Conservation (phyloP, 2,113 vertebrate species). For the Phasianus colchicus region DNA sequence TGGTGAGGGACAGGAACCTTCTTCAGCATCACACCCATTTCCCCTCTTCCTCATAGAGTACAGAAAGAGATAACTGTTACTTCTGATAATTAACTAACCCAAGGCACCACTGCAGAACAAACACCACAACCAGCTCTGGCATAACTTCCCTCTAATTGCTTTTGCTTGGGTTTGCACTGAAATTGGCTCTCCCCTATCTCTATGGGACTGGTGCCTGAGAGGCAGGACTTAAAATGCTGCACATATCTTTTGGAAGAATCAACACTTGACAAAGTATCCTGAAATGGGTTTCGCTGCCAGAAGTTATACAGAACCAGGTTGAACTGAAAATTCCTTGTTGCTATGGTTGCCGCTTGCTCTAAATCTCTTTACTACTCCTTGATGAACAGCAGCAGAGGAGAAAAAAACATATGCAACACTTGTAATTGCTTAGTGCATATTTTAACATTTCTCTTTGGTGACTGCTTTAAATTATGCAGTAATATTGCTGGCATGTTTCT, state of each 20-base stretch:
- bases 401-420: conserved; percentile 39
- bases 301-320: not conserved
- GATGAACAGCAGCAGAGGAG: conserved; percentile 11
- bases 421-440: conserved; percentile 50
- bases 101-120: not conserved
- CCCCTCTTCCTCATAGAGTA: not conserved
- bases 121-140: not conserved
- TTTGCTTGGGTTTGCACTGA: not conserved
- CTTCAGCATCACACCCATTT: not conserved
- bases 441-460: conserved; percentile 33
- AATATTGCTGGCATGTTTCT: conserved; percentile 22
- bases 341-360: conserved; percentile 57
- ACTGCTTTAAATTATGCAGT: conserved; percentile 57
- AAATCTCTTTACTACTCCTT: conserved; percentile 44
- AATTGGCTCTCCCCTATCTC: not conserved
- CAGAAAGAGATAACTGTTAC: not conserved
- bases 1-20: not conserved
- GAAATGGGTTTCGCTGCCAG: conserved; percentile 32
- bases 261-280: not conserved
- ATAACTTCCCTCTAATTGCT: not conserved
- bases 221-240: not conserved
- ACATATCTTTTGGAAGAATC: not conserved
- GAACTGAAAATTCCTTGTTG: conserved; percentile 43
- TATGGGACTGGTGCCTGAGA: not conserved
- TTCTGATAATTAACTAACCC: not conserved